A percentile compares a stretch with the other conserved stretches of the same genome.
Evolutionary conservation across 2,113 vertebrate genomes (phyloP).

Genomic region (Limanda limanda): DNA sequence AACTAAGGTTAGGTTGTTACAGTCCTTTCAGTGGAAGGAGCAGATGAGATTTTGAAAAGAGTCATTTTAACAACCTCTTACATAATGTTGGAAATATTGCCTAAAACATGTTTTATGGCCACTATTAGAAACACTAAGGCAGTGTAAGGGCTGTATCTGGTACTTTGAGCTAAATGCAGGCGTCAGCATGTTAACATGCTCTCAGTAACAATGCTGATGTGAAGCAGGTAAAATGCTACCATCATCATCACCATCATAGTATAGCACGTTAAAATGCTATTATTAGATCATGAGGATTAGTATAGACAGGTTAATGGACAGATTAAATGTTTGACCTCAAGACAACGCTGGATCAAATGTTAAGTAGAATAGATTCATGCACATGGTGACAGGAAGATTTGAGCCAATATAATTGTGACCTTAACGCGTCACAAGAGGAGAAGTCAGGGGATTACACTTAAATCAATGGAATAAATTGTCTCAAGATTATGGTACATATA

Average conservation of each 20-base stretch:
- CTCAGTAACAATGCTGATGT: not conserved
- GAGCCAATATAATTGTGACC: too few relatives aligned
- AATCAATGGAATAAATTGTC: too few relatives aligned
- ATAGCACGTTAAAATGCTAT: not conserved
- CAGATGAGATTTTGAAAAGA: slow-evolving; percentile 5
- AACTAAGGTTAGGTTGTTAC: not conserved
- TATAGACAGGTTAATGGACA: not conserved
- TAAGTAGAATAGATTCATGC: not conserved
- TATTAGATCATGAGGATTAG: not conserved
- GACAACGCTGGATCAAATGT: not conserved
- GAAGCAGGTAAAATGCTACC: not conserved
- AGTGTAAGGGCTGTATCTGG: not conserved
- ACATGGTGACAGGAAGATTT: not conserved
- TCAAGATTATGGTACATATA: too few relatives aligned
- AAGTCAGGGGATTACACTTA: too few relatives aligned
- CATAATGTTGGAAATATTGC: not conserved
- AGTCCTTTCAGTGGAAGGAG: not conserved
- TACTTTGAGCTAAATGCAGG: not conserved
- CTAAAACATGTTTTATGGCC: too few relatives aligned
- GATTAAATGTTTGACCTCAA: not conserved
- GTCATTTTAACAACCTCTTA: not conserved
- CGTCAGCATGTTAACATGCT: not conserved
- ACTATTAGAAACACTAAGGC: too few relatives aligned
- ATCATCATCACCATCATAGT: not conserved
- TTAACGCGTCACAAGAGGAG: too few relatives aligned